These are phyloP conservation scores for Epicampocera succincta DNA, from an alignment of 2,888 invertebrate genomes.

Conservation along the genomic window DNA sequence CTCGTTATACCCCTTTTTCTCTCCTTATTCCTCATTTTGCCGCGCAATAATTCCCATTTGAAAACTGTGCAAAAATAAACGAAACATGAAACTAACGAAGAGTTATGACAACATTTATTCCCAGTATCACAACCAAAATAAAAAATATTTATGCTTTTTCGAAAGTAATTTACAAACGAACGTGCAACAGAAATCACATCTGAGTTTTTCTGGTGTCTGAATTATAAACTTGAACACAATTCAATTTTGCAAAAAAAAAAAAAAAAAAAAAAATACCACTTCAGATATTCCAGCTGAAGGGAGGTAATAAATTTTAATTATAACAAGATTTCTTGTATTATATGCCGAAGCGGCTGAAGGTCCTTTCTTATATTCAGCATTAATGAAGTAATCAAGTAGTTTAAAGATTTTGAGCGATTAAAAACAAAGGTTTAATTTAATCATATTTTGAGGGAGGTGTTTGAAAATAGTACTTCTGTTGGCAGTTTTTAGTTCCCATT, in stretches of 20 bases:
- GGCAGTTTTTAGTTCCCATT: too few species aligned
- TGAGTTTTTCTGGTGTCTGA: neutral
- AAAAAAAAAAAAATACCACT: too few species aligned
- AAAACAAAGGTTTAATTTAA: too few species aligned
- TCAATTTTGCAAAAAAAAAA: neutral
- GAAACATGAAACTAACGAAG: conserved; percentile 49
- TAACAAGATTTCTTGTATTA: conserved; percentile 1
- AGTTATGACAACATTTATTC: conserved; percentile 35
- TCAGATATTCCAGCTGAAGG: neutral
- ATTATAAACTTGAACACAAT: neutral
- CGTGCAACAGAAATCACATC: neutral
- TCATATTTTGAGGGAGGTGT: too few species aligned
- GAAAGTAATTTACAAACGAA: conserved; percentile 5
- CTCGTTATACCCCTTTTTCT: conserved; percentile 44
- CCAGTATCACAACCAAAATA: conserved; percentile 2
- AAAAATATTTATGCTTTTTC: conserved; percentile 42
- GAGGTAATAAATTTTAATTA: conserved; percentile 40
- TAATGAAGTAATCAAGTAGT: too few species aligned
- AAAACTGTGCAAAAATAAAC: conserved; percentile 2
- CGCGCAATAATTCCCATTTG: conserved; percentile 17
- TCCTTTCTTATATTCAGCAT: too few species aligned
- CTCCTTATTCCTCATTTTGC: conserved; percentile 5
- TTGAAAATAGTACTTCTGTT: too few species aligned
- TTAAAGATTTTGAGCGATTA: too few species aligned
- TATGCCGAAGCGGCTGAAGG: too few species aligned